These are phyloP conservation scores for Imbricaverruca yamaguchii DNA, from an alignment of 2,888 invertebrate species.

Conservation along the genomic window DNA sequence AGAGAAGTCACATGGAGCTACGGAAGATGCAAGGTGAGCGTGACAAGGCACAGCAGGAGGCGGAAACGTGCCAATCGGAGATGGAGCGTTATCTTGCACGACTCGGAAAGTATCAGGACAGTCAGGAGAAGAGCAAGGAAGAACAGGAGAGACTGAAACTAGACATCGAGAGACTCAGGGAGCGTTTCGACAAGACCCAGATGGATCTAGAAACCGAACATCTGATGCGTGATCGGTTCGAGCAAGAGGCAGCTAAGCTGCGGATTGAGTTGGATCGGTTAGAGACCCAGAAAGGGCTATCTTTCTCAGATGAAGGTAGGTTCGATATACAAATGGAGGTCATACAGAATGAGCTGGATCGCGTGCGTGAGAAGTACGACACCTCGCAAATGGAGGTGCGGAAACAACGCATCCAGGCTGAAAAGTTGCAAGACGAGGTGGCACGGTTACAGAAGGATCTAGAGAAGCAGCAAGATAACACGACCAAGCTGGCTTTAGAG, in stretches of 20 bases:
- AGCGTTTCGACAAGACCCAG: constrained; percentile 62
- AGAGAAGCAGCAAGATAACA: constrained; percentile 81
- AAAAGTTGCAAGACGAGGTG: constrained; percentile 83
- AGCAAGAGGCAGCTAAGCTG: constrained; percentile 57
- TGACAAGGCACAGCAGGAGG: constrained; percentile 60
- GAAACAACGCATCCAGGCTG: constrained; percentile 75
- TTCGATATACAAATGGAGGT: constrained; percentile 42
- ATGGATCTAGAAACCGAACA: constrained; percentile 61
- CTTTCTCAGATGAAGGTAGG: constrained; percentile 53
- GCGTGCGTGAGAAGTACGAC: constrained; percentile 48
- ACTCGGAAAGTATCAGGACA: constrained; percentile 62
- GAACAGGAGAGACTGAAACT: constrained; percentile 44
- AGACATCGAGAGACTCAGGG: constrained; percentile 33
- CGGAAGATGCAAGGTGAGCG: constrained; percentile 70
- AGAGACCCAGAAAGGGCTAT: constrained; percentile 49
- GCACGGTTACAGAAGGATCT: constrained; percentile 78
- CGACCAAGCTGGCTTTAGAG: constrained; percentile 51
- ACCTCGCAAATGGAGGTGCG: constrained; percentile 46
- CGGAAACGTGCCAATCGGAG: constrained; percentile 70
- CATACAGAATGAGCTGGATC: constrained; percentile 64
- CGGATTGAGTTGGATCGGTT: constrained; percentile 61
- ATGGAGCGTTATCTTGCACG: constrained; percentile 62
- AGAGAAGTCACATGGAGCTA: constrained; percentile 71
- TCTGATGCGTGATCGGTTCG: constrained; percentile 54
- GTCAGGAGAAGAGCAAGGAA: constrained; percentile 57